Percentiles rank a stretch among this genome's conserved stretches.
phyloP scores from a whole-genome alignment of 1,140 invertebrate genomes.

The Octopus sinensis region DNA sequence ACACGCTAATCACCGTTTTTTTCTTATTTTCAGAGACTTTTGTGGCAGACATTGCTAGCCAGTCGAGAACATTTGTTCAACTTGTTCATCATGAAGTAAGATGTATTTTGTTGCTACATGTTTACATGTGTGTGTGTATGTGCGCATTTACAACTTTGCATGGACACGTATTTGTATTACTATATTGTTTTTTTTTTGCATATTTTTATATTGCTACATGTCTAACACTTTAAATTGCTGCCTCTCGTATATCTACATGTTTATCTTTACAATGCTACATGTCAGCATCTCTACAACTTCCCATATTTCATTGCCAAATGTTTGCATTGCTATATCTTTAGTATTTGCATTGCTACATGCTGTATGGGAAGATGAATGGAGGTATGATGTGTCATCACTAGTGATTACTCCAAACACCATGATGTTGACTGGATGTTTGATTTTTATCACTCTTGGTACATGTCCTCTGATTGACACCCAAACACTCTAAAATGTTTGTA shows the following conservation, averaged over 20 bases:
- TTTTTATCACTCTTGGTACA: too few species aligned
- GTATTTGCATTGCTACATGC: too few species aligned
- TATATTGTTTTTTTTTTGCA: slow-evolving; percentile 16
- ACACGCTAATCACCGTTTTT: too few species aligned
- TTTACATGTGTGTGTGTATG: slow-evolving; percentile 6
- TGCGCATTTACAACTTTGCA: slow-evolving; percentile 10
- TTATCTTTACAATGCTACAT: background rate
- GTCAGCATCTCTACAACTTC: background rate
- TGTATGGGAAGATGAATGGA: too few species aligned
- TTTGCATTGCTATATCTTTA: too few species aligned
- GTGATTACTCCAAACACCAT: too few species aligned
- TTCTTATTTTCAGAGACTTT: slow-evolving; percentile 61
- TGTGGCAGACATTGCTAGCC: slow-evolving; percentile 66
- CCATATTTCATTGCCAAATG: too few species aligned
- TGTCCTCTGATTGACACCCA: too few species aligned
- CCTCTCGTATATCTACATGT: background rate
- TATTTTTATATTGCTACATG: slow-evolving; percentile 9
- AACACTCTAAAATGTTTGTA: too few species aligned
- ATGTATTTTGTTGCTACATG: slow-evolving; percentile 12
- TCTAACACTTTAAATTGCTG: background rate
- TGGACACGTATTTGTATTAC: background rate
- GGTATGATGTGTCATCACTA: too few species aligned
- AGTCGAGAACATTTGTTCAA: slow-evolving; percentile 75
- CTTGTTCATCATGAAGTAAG: slow-evolving; percentile 70
- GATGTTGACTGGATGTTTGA: too few species aligned